Evolutionary conservation across 2,113 vertebrate species (phyloP), one percentile per base, ranked within the genome.

Genomic region (Chaenocephalus aceratus): DNA sequence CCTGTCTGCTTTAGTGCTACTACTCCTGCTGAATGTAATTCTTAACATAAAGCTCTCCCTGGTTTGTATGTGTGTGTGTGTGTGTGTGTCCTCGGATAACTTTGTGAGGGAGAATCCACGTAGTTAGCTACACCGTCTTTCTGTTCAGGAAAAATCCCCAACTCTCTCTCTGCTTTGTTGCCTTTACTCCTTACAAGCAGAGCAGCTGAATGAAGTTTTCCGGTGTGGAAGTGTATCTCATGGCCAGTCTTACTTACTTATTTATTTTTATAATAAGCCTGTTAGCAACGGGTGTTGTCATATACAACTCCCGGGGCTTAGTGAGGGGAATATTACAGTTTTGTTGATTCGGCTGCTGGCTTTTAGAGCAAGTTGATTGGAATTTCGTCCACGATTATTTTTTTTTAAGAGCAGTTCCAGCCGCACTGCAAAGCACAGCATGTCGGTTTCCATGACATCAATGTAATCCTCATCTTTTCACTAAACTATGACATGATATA

Each of bases 211-310:
- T 75, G 75, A 83, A 80, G 65, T 80, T 77, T 63, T 52, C 64
- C 66, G 51, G 73, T 13, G 59, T 76, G 62, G 72, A 79, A 83
- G 80, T 81, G 61, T 75, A 82, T 88, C 82, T 80, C 62, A 63
- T 77, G 60, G 49, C 79, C 72, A 48, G 63, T 69, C 77, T 85
- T 81, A 68, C 48, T 77, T 67, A 80, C 80, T 82, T 74, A 46
- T 81, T 59, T 77, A 65, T 85, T 73, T 83, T 34, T 49, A 72
- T 77, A 76, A 76, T 94, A 94, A 94, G 90, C 89, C 86, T 72
- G 88, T 93, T 91, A 81, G 89, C 73, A 58, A 77, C 9, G 80
- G 80, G 48, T 82, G 79, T 84, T 86, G 84, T 79, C 83, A 49
- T 64, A 70, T 72, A 77, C 12, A 44, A 73, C 51, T 74, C 85